These are phyloP conservation scores for Sebastes matsubarae DNA, from an alignment of 2,797 vertebrate genomes.

Conservation along the genomic window DNA sequence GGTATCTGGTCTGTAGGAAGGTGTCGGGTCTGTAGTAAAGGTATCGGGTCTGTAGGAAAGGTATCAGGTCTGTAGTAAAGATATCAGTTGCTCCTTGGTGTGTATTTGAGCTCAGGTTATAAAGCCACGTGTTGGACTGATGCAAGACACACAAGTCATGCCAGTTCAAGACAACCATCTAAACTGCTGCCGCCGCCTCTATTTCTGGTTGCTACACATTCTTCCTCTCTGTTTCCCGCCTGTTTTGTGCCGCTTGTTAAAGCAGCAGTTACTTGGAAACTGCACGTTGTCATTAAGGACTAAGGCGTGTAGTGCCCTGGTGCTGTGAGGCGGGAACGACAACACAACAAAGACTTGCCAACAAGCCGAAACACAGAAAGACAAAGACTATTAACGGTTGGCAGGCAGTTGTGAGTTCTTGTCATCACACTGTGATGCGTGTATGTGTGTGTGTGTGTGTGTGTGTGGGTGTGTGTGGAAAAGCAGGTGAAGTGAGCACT, in stretches of 20 bases:
- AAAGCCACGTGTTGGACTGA: neutral
- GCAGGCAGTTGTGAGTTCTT: constrained; percentile 37
- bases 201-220: neutral
- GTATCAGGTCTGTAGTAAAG: too few relatives aligned
- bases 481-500: constrained; percentile 14
- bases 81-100: neutral
- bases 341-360: constrained; percentile 21
- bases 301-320: neutral
- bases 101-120: constrained; percentile 17
- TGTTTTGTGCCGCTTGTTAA: neutral
- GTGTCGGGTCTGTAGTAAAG: accelerated
- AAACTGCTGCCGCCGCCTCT: neutral
- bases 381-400: constrained; percentile 1
- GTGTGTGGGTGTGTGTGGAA: neutral
- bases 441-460: constrained; percentile 5
- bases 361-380: constrained; percentile 15
- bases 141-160: neutral
- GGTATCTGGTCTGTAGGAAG: too few relatives aligned
- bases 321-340: neutral
- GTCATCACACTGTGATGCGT: constrained; percentile 36
- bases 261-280: neutral
- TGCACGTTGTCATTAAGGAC: neutral
- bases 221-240: neutral
- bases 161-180: neutral
- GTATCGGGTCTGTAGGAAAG: too few relatives aligned